phyloP scores from a whole-genome alignment of 2,113 vertebrate species.

The Candoia aspera region DNA sequence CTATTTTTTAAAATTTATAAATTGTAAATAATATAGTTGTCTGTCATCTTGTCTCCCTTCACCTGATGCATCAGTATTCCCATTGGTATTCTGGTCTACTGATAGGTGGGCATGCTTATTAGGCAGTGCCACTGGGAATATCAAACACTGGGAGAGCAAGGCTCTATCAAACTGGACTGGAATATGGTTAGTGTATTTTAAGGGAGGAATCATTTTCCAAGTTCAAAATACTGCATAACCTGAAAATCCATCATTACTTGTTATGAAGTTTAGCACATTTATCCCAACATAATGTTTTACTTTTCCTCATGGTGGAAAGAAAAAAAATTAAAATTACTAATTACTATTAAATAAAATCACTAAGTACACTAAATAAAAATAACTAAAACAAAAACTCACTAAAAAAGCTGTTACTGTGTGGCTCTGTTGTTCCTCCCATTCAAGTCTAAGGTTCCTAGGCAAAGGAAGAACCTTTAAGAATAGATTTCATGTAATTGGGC shows the following conservation, averaged over 20 bases:
- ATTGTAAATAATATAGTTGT: neutral
- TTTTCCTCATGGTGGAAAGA: neutral
- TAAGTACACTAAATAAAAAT: too few species aligned
- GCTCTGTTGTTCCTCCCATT: too few species aligned
- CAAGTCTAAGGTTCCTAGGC: too few species aligned
- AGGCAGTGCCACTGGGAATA: neutral
- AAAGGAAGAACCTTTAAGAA: too few species aligned
- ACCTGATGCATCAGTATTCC: neutral
- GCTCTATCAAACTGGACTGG: neutral
- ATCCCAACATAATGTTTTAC: neutral
- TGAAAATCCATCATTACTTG: neutral
- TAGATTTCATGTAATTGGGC: too few species aligned
- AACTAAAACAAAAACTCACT: too few species aligned
- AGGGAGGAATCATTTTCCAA: neutral
- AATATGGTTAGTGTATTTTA: neutral
- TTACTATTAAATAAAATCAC: too few species aligned
- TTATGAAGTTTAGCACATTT: neutral
- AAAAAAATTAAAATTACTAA: neutral
- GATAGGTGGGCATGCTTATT: neutral
- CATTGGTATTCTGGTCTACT: neutral
- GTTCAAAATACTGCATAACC: neutral
- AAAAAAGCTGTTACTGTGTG: too few species aligned
- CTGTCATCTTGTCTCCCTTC: neutral
- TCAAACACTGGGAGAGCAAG: neutral
- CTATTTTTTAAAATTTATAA: neutral